These are phyloP conservation scores for Heliconius charithonia DNA, from an alignment of 2,888 invertebrate species.

Conservation along the genomic window DNA sequence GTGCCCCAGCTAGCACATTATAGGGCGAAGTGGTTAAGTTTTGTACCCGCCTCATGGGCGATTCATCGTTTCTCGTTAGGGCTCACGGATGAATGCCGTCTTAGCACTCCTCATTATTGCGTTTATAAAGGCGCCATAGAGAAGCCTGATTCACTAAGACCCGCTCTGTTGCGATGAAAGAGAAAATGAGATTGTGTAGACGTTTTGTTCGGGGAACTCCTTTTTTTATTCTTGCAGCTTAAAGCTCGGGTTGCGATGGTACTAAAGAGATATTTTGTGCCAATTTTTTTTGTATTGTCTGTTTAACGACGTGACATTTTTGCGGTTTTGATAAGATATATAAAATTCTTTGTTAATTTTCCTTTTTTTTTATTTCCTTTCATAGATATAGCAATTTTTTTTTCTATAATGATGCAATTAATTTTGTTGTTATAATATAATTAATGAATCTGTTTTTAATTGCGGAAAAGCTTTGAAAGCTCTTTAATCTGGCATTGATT, in stretches of 20 bases:
- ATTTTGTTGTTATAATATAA: constrained; percentile 48
- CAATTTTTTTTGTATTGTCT: constrained; percentile 56
- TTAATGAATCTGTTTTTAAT: constrained; percentile 65
- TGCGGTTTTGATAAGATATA: not conserved
- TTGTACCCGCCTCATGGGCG: constrained; percentile 78
- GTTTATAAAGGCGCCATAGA: constrained; percentile 82
- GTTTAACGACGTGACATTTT: constrained; percentile 61
- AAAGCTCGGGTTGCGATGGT: constrained; percentile 55
- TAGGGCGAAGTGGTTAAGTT: constrained; percentile 73
- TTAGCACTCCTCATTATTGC: constrained; percentile 83
- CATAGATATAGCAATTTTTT: not conserved
- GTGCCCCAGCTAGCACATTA: constrained; percentile 49
- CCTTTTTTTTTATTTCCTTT: not conserved
- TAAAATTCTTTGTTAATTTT: constrained; percentile 3
- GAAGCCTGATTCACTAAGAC: constrained; percentile 78
- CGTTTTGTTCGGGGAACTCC: constrained; percentile 74
- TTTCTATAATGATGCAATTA: not conserved
- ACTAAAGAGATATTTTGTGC: constrained; percentile 64
- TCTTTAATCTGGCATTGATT: constrained; percentile 76
- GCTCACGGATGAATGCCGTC: constrained; percentile 77
- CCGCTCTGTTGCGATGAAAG: constrained; percentile 74
- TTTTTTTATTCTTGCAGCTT: constrained; percentile 65
- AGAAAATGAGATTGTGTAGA: constrained; percentile 81
- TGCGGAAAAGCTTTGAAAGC: constrained; percentile 53
- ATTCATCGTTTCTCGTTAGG: constrained; percentile 81